Evolutionary conservation across 2,113 vertebrate genomes (phyloP), one percentile per base, ranked within the genome.

Genomic region (Phaetusa simplex): DNA sequence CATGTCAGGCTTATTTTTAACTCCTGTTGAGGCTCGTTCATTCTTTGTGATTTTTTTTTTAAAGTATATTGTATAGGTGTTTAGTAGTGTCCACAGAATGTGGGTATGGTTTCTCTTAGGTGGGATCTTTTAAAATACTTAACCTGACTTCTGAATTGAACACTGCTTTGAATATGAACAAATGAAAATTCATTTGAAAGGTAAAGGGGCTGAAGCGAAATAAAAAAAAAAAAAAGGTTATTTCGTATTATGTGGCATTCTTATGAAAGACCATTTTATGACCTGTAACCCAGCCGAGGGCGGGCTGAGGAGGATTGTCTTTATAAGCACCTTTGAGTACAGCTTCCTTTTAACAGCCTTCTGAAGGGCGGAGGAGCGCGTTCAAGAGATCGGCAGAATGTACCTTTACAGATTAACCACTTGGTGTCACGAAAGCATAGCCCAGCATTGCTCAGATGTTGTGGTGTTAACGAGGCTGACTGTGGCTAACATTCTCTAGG

Each of bases 401-500:
- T 86, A 74, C 12, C 58, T 90, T 80, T 93, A 12, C 55, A 49
- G 38, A 66, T 5, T 32, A 89, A 58, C 93, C 94, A 32, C 92
- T 88, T 38, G 95, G 82, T 97, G 88, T 90, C 96, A 93, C 8
- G 34, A 83, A 93, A 90, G 70, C 19, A 4, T 9, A 91, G 77
- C 24, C 53, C 53, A 84, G 36, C 3, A 0, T 7, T 29, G 17
- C 72, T 80, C 42, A 10, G n/a, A 13, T 17, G 24, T 8, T 53
- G 36, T 16, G 30, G 22, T 47, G 45, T n/a, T 49, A 43, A 2
- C 69, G 24, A 55, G 34, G 12, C 34, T 82, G 73, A 11, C n/a
- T 47, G 42, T 34, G 72, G 27, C 49, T 71, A 26, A 30, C 1
- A 1, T 20, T 50, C 12, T 18, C 18, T 50, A 38, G 8, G 14